These are phyloP conservation scores for Heteromurus nitidus DNA, from an alignment of 2,888 invertebrate species.

Conservation along the genomic window DNA sequence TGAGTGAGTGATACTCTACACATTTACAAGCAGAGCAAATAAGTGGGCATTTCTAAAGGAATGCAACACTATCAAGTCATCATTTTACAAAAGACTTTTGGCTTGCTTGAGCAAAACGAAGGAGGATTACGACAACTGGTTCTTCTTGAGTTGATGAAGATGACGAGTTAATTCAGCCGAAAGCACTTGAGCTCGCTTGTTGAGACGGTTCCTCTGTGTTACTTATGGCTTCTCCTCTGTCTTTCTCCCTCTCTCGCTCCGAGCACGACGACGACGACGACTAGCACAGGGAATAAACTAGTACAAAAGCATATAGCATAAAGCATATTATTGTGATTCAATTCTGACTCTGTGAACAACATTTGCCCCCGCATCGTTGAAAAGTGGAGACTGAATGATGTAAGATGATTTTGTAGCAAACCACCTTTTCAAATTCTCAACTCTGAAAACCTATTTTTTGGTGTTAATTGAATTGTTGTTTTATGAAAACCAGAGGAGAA, in stretches of 20 bases:
- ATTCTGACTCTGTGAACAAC: too few relatives aligned
- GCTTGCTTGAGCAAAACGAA: slow-evolving; percentile 35
- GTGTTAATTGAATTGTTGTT: slow-evolving; percentile 61
- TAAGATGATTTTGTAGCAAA: too few relatives aligned
- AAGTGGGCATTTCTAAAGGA: slow-evolving; percentile 38
- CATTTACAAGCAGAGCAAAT: too few relatives aligned
- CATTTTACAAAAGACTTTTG: neutral
- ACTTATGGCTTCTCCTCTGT: slow-evolving; percentile 50
- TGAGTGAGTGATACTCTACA: too few relatives aligned
- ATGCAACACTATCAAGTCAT: slow-evolving; percentile 52
- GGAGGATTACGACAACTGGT: slow-evolving; percentile 55
- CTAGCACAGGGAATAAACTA: too few relatives aligned
- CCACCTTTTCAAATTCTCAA: slow-evolving; percentile 6
- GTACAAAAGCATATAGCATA: too few relatives aligned
- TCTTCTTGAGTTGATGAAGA: slow-evolving; percentile 49
- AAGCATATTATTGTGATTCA: too few relatives aligned
- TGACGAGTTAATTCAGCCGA: slow-evolving; percentile 61
- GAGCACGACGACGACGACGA: too few relatives aligned
- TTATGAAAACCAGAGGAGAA: neutral
- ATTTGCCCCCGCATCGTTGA: neutral
- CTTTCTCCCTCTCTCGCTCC: slow-evolving; percentile 33
- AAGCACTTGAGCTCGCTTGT: slow-evolving; percentile 53
- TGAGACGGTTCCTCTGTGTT: slow-evolving; percentile 28
- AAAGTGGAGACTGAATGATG: neutral
- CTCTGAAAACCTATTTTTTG: slow-evolving; percentile 8